Percentiles rank a stretch among this genome's conserved stretches.
Conservation (phyloP, 2,113 vertebrate genomes). For the Nothocercus julius region DNA sequence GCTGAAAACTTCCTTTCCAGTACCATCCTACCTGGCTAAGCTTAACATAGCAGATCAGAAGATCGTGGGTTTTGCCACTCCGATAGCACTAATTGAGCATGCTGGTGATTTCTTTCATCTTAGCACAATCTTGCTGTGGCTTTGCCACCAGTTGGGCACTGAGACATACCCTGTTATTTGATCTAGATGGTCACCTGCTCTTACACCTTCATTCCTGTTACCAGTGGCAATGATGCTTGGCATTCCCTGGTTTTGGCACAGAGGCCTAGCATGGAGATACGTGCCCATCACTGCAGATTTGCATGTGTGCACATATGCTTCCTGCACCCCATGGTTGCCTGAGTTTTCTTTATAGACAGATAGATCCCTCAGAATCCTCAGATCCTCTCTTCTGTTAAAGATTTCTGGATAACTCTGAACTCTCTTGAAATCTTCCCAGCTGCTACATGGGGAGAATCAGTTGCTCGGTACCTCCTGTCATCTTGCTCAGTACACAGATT, state of each 20-base stretch:
- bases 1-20: background rate
- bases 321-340: background rate
- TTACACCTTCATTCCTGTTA: background rate
- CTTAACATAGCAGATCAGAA: rapidly evolving
- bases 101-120: background rate
- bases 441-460: too few relatives aligned
- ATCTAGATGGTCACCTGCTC: background rate
- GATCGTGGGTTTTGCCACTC: background rate
- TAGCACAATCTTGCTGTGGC: background rate
- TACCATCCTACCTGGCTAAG: rapidly evolving
- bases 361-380: too few relatives aligned
- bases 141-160: background rate
- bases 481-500: background rate
- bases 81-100: rapidly evolving
- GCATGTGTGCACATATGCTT: background rate
- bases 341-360: background rate
- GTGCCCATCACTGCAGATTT: background rate
- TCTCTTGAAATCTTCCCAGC: too few relatives aligned
- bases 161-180: background rate
- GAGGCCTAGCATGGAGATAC: background rate
- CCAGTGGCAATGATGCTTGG: background rate
- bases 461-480: too few relatives aligned
- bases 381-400: too few relatives aligned
- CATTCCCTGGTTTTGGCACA: background rate
- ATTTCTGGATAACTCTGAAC: too few relatives aligned